phyloP scores from a whole-genome alignment of 2,113 vertebrate genomes.

The Origma solitaria region DNA sequence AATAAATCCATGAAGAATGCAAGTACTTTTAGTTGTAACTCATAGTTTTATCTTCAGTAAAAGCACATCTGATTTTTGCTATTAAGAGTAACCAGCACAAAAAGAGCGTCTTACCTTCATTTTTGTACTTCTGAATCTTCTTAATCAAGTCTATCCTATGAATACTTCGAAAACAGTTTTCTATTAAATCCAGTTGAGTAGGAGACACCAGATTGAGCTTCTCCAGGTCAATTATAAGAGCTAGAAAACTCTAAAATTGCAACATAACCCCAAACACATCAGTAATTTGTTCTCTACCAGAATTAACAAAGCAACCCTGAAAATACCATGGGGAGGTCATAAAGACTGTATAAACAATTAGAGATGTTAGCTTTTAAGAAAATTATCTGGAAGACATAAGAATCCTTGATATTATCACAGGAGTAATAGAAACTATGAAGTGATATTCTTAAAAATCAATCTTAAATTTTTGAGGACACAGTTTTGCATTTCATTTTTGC shows the following conservation, averaged over 20 bases:
- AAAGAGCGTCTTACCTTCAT: conserved; percentile 70
- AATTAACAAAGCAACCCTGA: neutral
- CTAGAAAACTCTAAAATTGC: conserved; percentile 82
- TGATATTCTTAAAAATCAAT: neutral
- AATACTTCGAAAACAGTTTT: conserved; percentile 77
- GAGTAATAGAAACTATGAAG: neutral
- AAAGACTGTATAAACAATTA: neutral
- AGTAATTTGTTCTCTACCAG: neutral
- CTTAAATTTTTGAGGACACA: neutral
- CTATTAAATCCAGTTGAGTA: conserved; percentile 78
- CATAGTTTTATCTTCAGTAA: neutral
- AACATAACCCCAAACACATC: neutral
- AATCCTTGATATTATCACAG: neutral
- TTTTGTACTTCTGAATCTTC: conserved; percentile 78
- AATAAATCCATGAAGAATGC: neutral
- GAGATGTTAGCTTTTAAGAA: neutral
- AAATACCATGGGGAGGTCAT: neutral
- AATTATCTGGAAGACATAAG: neutral
- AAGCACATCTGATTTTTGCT: neutral
- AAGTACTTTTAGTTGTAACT: neutral
- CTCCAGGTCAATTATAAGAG: conserved; percentile 85
- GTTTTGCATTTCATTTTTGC: neutral
- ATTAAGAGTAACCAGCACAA: neutral
- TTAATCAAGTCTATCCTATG: conserved; percentile 82
- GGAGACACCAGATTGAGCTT: conserved; percentile 80